Evolutionary conservation across 2,797 vertebrate species (phyloP), one percentile per base, ranked within the genome.

Genomic region (Cuniculus paca): DNA sequence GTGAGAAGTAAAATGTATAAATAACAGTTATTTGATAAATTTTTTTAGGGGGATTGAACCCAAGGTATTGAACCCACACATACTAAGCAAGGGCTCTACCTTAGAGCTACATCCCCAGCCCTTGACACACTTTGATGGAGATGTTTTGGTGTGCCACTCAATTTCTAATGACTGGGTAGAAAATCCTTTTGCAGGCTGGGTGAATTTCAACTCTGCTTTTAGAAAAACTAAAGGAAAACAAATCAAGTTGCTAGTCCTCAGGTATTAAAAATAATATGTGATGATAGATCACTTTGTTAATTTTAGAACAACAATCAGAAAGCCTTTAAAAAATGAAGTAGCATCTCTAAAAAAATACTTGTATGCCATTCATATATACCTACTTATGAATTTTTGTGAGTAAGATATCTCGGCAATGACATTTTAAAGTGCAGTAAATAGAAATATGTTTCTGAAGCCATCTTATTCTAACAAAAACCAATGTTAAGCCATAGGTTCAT

Each of bases 201-300:
- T 61, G 50, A 72, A 26, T 91, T 91, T 95, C 65, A 84, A 45
- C 20, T 79, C 84, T 74, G 60, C 24, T 96, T 91, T 95, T 28
- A 91, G 65, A 89, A 95, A 94, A 95, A 92, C 54, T 85, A 31
- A 89, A 94, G 85, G 68, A 83, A n/a, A 70, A 20, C 11, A 45
- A 54, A 87, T 75, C 36, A 52, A 91, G 42, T 91, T 88, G 65
- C 84, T 77, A 95, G 14, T 36, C 87, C n/a, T 75, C 13, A 87
- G 28, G 31, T 58, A 87, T 60, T 95, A 87, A 84, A 92, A 95
- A 77, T 92, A 93, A 96, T 74, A 75, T 45, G 26, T 89, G 70
- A n/a, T 80, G 75, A 94, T 82, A 68, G 56, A 60, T 91, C 28
- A 36, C 48, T 91, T 86, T 94, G 56, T 81, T 96, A 84, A 81